Conservation (phyloP, 2,888 invertebrate genomes). For the Ecliptopera silaceata region DNA sequence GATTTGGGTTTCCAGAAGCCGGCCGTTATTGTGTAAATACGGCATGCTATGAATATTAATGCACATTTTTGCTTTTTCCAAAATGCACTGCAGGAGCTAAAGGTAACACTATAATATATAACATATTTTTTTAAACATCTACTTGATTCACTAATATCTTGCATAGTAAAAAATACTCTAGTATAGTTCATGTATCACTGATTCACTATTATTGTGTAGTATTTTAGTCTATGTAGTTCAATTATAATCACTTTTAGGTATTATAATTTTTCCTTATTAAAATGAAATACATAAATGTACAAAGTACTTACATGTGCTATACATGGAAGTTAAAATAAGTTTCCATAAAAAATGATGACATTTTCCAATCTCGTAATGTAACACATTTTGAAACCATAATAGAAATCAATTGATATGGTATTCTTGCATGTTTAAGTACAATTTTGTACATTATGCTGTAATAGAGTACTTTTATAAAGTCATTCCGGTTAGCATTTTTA, state of each 20-base stretch:
- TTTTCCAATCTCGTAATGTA: background rate
- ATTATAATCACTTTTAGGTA: too few relatives aligned
- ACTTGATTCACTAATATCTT: too few relatives aligned
- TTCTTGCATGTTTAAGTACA: constrained; percentile 1
- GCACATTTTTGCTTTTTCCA: constrained; percentile 63
- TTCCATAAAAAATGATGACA: too few relatives aligned
- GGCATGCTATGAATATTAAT: constrained; percentile 49
- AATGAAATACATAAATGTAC: too few relatives aligned
- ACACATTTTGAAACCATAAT: background rate
- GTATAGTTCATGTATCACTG: too few relatives aligned
- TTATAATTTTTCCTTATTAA: too few relatives aligned
- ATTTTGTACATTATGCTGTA: background rate
- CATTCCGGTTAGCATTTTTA: background rate
- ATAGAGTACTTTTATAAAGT: background rate
- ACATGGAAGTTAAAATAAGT: too few relatives aligned
- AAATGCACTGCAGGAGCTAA: constrained; percentile 72
- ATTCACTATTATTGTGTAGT: too few relatives aligned
- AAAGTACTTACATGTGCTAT: too few relatives aligned
- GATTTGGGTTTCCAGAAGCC: too few relatives aligned
- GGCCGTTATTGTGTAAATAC: constrained; percentile 2
- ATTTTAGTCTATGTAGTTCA: too few relatives aligned
- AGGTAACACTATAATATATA: constrained; percentile 58
- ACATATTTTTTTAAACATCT: background rate
- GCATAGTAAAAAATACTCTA: background rate
- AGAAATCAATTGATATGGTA: background rate